A percentile compares a stretch with the other conserved stretches of the same genome.
Evolutionary conservation across 2,888 invertebrate genomes (phyloP).

Genomic region (Anaspis maculata): DNA sequence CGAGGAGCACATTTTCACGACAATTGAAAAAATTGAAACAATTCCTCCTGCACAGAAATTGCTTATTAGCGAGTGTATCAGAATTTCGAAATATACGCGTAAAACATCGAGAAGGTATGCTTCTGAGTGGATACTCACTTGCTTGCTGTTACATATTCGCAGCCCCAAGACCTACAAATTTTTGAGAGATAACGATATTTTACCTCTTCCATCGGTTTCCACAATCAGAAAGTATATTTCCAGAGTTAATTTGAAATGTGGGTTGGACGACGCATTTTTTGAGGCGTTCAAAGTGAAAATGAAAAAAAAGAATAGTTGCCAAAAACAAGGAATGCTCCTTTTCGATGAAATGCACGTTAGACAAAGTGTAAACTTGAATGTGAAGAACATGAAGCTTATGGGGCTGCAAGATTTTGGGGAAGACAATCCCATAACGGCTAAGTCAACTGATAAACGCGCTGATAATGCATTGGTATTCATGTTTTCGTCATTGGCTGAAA

Average conservation of each 20-base stretch:
- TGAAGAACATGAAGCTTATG: slow-evolving; percentile 2
- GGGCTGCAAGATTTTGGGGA: slow-evolving; percentile 5
- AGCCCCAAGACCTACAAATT: slow-evolving; percentile 3
- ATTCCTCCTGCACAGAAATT: slow-evolving; percentile 1
- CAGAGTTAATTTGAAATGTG: slow-evolving; percentile 4
- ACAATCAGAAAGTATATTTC: slow-evolving; percentile 1
- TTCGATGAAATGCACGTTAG: slow-evolving; percentile 4
- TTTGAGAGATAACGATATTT: slow-evolving; percentile 1
- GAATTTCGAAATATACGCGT: slow-evolving; percentile 1
- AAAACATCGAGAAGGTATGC: slow-evolving; percentile 2
- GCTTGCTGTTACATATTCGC: slow-evolving; percentile 3
- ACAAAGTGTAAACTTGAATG: slow-evolving; percentile 1
- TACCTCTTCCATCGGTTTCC: not conserved
- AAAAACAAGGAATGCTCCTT: slow-evolving; percentile 4
- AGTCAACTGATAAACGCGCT: slow-evolving; percentile 1
- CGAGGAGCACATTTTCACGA: not conserved
- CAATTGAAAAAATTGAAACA: slow-evolving; percentile 2
- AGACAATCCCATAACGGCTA: slow-evolving; percentile 2
- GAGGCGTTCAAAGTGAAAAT: slow-evolving; percentile 5
- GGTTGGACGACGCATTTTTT: slow-evolving; percentile 5
- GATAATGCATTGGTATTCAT: slow-evolving; percentile 15
- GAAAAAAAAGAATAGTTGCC: slow-evolving; percentile 1
- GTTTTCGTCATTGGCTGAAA: slow-evolving; percentile 14
- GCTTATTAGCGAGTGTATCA: slow-evolving; percentile 1
- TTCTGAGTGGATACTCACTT: slow-evolving; percentile 3